Conservation (phyloP, 1,140 invertebrate genomes). For the Drosophila asahinai region DNA sequence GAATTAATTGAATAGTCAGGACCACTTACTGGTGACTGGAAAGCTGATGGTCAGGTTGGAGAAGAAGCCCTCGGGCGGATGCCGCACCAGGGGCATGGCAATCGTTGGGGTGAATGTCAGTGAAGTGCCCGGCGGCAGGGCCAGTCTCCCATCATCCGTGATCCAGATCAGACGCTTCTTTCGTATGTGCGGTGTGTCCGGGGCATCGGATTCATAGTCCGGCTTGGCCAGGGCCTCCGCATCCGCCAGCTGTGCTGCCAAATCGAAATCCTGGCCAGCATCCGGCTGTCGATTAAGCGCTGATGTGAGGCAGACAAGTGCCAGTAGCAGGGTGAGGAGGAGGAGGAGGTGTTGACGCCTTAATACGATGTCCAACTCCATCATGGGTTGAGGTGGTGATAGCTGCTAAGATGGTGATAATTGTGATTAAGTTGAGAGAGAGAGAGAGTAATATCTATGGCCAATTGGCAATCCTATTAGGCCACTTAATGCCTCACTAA, state of each 20-base stretch:
- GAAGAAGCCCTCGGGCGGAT: constrained; percentile 93
- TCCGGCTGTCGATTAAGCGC: constrained; percentile 37
- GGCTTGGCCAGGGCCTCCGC: constrained; percentile 39
- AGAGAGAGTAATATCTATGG: neutral
- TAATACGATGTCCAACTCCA: constrained; percentile 21
- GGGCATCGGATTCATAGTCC: constrained; percentile 28
- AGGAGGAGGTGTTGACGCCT: constrained; percentile 6
- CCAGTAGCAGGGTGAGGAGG: constrained; percentile 27
- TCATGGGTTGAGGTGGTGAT: too few species aligned
- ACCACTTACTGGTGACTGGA: constrained; percentile 93
- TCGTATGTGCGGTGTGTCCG: constrained; percentile 87
- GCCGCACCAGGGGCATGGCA: constrained; percentile 92
- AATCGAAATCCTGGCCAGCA: constrained; percentile 40
- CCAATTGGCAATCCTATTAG: neutral
- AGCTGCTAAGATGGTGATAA: constrained; percentile 30
- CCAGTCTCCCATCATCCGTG: constrained; percentile 92
- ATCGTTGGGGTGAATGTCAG: constrained; percentile 92
- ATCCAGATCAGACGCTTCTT: constrained; percentile 93
- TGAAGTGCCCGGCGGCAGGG: constrained; percentile 92
- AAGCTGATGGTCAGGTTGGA: constrained; percentile 94
- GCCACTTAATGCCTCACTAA: neutral
- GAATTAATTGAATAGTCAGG: constrained; percentile 40
- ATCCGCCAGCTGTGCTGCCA: constrained; percentile 60
- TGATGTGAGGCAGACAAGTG: constrained; percentile 26
- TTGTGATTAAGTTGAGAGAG: constrained; percentile 10